These are phyloP conservation scores for Endotricha flammealis DNA, from an alignment of 2,888 invertebrate species.

Conservation along the genomic window DNA sequence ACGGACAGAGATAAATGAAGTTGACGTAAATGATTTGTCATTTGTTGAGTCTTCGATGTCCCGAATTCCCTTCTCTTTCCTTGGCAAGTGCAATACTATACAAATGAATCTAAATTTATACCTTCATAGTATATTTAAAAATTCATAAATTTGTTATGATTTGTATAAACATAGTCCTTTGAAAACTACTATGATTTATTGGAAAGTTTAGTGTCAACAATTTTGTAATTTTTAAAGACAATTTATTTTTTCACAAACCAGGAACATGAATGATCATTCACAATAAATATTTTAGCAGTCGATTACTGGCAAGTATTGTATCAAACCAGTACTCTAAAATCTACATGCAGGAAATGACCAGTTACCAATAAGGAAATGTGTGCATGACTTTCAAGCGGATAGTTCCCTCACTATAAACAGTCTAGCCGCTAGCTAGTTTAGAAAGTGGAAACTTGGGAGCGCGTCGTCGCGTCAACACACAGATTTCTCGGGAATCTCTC, in stretches of 20 bases:
- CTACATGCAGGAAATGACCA: background rate
- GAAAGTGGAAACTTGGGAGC: conserved; percentile 71
- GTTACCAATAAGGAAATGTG: conserved; percentile 11
- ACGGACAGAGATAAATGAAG: background rate
- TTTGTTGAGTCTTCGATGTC: too few relatives aligned
- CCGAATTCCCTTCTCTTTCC: background rate
- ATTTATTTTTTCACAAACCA: too few relatives aligned
- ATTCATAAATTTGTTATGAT: too few relatives aligned
- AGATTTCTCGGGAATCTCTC: conserved; percentile 76
- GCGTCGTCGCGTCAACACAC: conserved; percentile 56
- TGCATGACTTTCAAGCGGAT: conserved; percentile 6
- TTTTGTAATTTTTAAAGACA: too few relatives aligned
- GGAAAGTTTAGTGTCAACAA: too few relatives aligned
- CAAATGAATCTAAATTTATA: background rate
- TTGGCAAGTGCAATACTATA: background rate
- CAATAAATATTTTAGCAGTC: too few relatives aligned
- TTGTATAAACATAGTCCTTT: too few relatives aligned
- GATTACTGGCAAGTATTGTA: too few relatives aligned
- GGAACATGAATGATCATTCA: too few relatives aligned
- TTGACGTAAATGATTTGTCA: background rate
- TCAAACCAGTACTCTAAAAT: background rate
- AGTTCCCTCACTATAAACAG: conserved; percentile 10
- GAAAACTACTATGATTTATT: too few relatives aligned
- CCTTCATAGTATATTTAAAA: too few relatives aligned
- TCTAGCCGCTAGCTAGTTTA: conserved; percentile 54